Conservation (phyloP, 2,113 vertebrate species). For the Ptychochromis oligacanthus region DNA sequence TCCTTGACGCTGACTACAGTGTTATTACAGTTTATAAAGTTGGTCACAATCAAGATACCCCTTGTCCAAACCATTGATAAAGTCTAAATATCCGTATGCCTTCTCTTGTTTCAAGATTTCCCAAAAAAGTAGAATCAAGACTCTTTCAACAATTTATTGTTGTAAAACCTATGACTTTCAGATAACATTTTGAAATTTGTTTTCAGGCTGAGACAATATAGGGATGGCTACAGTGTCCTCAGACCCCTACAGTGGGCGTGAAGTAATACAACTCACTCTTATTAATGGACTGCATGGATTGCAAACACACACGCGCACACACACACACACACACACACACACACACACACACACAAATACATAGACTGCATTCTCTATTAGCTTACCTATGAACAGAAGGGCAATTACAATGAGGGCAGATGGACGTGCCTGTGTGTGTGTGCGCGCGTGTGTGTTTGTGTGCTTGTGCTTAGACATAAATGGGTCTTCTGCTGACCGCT, state of each 20-base stretch:
- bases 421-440: conserved; percentile 1
- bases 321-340: background rate
- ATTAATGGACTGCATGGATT: conserved; percentile 5
- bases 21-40: conserved; percentile 52
- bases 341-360: too few relatives aligned
- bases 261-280: background rate
- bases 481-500: conserved; percentile 42
- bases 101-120: background rate
- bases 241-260: background rate
- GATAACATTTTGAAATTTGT: background rate
- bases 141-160: background rate
- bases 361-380: conserved; percentile 30
- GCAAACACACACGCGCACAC: background rate
- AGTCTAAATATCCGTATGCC: background rate
- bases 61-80: conserved; percentile 12
- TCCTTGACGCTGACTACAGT: conserved; percentile 17
- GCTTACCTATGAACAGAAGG: conserved; percentile 39
- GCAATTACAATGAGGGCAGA: conserved; percentile 47
- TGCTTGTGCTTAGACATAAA: conserved; percentile 48
- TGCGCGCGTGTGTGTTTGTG: background rate
- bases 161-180: background rate
- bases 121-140: background rate
- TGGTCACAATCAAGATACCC: conserved; percentile 12
- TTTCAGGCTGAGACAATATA: background rate
- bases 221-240: background rate